A percentile compares a stretch with the other conserved stretches of the same genome.
phyloP scores from a whole-genome alignment of 2,888 invertebrate species.

The Cancer borealis region DNA sequence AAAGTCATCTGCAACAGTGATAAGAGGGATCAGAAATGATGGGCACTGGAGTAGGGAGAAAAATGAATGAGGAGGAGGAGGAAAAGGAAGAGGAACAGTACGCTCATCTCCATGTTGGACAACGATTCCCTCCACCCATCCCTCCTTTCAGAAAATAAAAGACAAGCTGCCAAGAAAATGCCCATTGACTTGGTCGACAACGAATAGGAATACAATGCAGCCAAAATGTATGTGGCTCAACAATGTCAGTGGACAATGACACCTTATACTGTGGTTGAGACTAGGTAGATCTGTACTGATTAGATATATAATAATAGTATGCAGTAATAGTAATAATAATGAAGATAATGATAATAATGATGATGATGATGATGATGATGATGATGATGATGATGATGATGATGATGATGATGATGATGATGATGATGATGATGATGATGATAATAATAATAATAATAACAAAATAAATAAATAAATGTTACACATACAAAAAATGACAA shows the following conservation, averaged over 20 bases:
- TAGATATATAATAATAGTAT: neutral
- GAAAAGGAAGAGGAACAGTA: neutral
- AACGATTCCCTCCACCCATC: neutral
- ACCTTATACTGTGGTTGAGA: no score
- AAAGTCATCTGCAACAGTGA: conserved; percentile 52
- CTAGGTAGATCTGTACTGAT: no score
- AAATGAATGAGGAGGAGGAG: neutral
- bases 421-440: no score
- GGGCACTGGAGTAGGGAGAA: neutral
- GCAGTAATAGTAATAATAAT: neutral
- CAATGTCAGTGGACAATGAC: no score
- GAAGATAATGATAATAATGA: no score
- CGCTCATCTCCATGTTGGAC: neutral
- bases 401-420: neutral
- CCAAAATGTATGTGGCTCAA: neutral
- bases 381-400: no score
- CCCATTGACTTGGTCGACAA: neutral
- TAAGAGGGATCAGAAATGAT: neutral
- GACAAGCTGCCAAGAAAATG: neutral
- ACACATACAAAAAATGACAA: neutral
- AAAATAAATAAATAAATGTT: neutral
- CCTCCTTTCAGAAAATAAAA: neutral
- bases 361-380: no score
- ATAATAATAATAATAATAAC: neutral
- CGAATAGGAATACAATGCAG: neutral